Evolutionary conservation across 2,797 vertebrate genomes (phyloP).

Genomic region (Microcaecilia unicolor): DNA sequence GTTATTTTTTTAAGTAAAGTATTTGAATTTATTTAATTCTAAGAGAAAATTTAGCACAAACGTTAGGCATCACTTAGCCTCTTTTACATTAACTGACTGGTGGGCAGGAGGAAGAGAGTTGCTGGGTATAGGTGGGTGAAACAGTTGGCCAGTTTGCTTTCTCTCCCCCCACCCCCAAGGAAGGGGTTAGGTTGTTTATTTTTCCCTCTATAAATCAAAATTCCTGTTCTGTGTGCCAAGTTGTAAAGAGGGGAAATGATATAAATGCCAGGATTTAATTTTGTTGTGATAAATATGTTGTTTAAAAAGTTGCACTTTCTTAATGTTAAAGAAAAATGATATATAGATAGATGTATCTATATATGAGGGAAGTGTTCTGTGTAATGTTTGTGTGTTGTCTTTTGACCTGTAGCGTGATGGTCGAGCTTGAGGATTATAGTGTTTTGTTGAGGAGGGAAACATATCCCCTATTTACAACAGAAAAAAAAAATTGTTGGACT

Average conservation of each 20-base stretch:
- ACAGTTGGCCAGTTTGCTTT: conserved; percentile 50
- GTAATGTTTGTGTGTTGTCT: conserved; percentile 56
- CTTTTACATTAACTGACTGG: conserved; percentile 43
- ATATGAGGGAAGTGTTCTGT: conserved; percentile 63
- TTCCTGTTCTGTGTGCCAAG: conserved; percentile 91
- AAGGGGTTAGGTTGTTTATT: conserved; percentile 24
- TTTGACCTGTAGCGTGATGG: conserved; percentile 61
- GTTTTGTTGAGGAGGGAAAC: too few species aligned
- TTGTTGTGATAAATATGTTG: conserved; percentile 61
- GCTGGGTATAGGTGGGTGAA: conserved; percentile 37
- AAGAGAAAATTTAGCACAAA: conserved; percentile 51
- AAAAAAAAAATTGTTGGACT: conserved; percentile 57
- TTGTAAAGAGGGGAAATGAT: conserved; percentile 62
- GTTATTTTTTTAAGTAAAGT: conserved; percentile 45
- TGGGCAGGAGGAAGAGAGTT: conserved; percentile 34
- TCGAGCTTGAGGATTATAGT: too few species aligned
- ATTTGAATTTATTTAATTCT: conserved; percentile 62
- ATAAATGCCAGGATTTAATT: conserved; percentile 61
- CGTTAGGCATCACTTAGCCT: conserved; percentile 31
- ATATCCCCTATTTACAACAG: too few species aligned
- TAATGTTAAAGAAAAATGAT: conserved; percentile 40
- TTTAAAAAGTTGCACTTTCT: conserved; percentile 83
- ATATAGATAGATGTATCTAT: conserved; percentile 50
- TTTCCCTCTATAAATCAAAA: conserved; percentile 50
- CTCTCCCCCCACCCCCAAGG: conserved; percentile 28